phyloP scores from a whole-genome alignment of 2,888 invertebrate species.

The Stenodera caucasica region DNA sequence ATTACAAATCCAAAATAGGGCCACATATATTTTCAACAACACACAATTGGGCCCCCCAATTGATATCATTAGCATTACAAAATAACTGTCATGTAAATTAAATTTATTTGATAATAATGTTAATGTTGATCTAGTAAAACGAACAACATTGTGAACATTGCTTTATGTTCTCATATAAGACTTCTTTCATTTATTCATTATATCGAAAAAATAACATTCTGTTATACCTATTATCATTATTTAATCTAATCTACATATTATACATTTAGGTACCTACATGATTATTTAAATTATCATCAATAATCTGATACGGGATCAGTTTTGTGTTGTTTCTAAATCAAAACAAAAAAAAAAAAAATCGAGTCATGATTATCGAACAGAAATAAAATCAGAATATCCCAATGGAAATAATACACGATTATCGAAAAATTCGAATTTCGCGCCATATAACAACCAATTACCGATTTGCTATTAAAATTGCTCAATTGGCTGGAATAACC shows the following conservation, averaged over 20 bases:
- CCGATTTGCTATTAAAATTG: too few species aligned
- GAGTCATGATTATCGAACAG: not conserved
- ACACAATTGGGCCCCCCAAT: not conserved
- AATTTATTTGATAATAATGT: constrained; percentile 28
- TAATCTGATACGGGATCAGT: constrained; percentile 1
- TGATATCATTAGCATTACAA: constrained; percentile 28
- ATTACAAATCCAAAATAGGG: not conserved
- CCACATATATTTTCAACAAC: not conserved
- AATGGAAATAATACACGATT: not conserved
- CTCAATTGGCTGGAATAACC: too few species aligned
- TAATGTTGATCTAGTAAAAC: constrained; percentile 23
- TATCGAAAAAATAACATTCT: too few species aligned
- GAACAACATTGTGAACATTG: constrained; percentile 17
- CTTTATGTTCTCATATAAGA: not conserved
- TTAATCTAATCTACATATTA: not conserved
- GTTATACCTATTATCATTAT: not conserved
- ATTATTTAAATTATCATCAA: constrained; percentile 7
- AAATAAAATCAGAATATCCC: not conserved
- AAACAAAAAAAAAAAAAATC: not conserved
- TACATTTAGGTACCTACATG: not conserved
- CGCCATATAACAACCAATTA: too few species aligned
- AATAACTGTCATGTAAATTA: constrained; percentile 27
- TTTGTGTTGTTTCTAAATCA: constrained; percentile 2
- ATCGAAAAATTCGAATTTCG: not conserved
- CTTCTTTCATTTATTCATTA: not conserved